A percentile compares a stretch with the other conserved stretches of the same genome.
Conservation (phyloP, 2,797 vertebrate genomes). For the Crocodylus rhombifer region DNA sequence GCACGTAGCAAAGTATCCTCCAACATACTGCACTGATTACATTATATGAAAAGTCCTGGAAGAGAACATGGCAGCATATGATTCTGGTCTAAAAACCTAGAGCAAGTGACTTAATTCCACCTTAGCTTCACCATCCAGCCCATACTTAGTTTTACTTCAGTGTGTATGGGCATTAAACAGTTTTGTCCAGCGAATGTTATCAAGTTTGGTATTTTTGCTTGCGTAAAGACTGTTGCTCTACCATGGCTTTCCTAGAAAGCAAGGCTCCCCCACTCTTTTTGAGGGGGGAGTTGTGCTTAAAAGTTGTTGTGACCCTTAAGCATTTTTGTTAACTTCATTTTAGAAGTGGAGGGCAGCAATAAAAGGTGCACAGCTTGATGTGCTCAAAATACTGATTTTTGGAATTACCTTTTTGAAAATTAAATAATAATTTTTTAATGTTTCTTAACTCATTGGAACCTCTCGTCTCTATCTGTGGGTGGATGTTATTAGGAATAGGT, state of each 20-base stretch:
- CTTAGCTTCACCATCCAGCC: rapidly evolving
- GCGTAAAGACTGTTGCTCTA: not conserved
- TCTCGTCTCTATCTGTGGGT: not conserved
- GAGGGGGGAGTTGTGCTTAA: not conserved
- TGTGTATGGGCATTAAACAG: rapidly evolving
- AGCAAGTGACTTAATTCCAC: not conserved
- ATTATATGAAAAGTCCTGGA: rapidly evolving
- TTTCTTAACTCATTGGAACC: not conserved
- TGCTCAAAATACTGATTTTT: slow-evolving; percentile 20
- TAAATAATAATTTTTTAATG: not conserved
- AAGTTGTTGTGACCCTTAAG: not conserved
- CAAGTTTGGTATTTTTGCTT: not conserved
- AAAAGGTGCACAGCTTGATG: not conserved
- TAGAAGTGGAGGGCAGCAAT: not conserved
- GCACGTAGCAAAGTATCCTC: not conserved
- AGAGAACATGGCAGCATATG: not conserved
- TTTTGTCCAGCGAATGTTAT: not conserved
- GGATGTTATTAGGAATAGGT: slow-evolving; percentile 36
- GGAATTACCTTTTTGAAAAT: not conserved
- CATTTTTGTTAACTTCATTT: not conserved
- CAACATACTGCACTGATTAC: rapidly evolving
- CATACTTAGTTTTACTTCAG: rapidly evolving
- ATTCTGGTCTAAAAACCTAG: not conserved
- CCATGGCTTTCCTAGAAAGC: not conserved
- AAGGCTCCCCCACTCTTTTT: not conserved